A percentile compares a stretch with the other conserved stretches of the same genome.
phyloP scores from a whole-genome alignment of 2,888 invertebrate genomes.

The Apamea crenata region DNA sequence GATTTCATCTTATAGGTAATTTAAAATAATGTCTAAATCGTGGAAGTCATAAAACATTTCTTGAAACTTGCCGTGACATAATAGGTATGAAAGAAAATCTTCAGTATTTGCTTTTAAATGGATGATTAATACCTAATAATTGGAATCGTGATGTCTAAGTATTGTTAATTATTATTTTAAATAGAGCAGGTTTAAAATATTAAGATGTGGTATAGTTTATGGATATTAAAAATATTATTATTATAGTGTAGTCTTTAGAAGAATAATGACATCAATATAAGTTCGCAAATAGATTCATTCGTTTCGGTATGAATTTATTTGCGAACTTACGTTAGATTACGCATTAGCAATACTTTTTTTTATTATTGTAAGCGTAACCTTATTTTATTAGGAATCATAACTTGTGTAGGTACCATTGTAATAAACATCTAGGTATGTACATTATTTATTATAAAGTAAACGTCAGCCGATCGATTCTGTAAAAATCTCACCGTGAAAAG shows the following conservation, averaged over 20 bases:
- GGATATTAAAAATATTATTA: neutral
- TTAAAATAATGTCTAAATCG: neutral
- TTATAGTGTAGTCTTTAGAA: neutral
- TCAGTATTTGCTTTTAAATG: neutral
- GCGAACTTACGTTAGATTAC: neutral
- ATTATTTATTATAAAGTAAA: too few species aligned
- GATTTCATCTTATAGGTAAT: neutral
- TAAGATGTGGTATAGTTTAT: neutral
- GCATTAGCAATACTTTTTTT: neutral
- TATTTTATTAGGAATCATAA: neutral
- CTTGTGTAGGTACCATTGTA: neutral
- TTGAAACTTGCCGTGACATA: neutral
- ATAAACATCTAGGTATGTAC: neutral
- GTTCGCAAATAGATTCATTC: neutral
- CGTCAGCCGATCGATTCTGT: too few species aligned
- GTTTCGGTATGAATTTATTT: too few species aligned
- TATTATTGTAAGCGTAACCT: too few species aligned
- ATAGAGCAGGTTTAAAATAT: too few species aligned
- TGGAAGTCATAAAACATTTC: neutral
- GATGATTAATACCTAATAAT: neutral
- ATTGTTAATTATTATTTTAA: neutral
- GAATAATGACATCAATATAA: neutral
- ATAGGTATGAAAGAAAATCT: neutral
- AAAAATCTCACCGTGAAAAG: too few species aligned
- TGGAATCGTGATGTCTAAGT: conserved; percentile 14